Evolutionary conservation across 2,888 invertebrate species (phyloP), one percentile per base, ranked within the genome.

Genomic region (Troides aeacus): DNA sequence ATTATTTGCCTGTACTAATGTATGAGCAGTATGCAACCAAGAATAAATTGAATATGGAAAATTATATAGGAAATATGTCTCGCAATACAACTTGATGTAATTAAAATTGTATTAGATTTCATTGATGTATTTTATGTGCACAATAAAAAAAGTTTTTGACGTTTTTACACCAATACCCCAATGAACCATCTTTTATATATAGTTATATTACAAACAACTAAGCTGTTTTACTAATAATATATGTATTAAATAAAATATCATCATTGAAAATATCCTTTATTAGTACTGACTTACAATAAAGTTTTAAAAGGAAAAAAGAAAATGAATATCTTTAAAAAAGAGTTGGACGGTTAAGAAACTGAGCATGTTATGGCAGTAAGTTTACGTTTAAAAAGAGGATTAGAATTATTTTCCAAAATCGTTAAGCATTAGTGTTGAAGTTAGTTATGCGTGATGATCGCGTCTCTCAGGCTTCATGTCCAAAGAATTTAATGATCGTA

Each of bases 401-500:
- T 17, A 69, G 12, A 57, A 66, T 36, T 53, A 53, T 63, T 63
- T 58, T 21, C 15, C 36, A 50, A 46, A 65, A 65, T 8, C 17
- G 5, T 50, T 30, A 57, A 57, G 21, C 17, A 18, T 58, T 15
- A 58, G 57, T 58, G 10, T 2, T 23, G 21, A 58, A 30, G 15
- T 53, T 60, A 64, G 68, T 74, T 85, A 90, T 63, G 89, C 80
- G 77, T 84, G 90, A 72, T 86, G 88, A 71, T 90, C 90, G 72
- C 91, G 90, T 75, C 90, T 81, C 64, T 92, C 92, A 1, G 90
- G 90, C 74, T 91, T 90, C 80, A 92, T 78, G 74, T 95, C 94
- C 78, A 95, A 89, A 66, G 95, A 95, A 77, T 95, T 93, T 63
- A 96, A 87, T 73, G 95, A 95, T 75, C 95, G 92, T 53, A 96